Base-by-base conservation (phyloP, 2,797 vertebrate species). In the Leptoclinus maculatus region DNA sequence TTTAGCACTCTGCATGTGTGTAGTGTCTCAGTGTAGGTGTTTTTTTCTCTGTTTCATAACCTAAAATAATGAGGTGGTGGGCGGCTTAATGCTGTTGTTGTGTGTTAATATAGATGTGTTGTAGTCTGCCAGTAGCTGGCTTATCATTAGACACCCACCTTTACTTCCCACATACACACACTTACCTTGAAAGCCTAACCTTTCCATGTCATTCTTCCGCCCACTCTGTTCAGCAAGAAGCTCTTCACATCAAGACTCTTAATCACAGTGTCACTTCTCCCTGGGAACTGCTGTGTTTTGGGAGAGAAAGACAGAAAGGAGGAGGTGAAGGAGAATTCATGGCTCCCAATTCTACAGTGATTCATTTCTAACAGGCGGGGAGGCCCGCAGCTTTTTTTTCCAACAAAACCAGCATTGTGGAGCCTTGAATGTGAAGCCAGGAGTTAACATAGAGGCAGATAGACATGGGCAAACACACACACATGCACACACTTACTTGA, bases 181-280 rank as follows among this genome's bases (percentile, higher is more conserved):
- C 67, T 71, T 70, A 74, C 63, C 14, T 69, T 39, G 39, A 54
- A 74, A 27, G 41, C 21, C 39, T 62, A 78, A 76, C 80, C 73
- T 72, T 64, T 78, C 54, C 41, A 45, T 74, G 75, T 70, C 71
- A 3, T 71, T 73, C 49, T 74, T 17, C 66, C 27, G 9, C 75
- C 85, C 78, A 66, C 78, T 80, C 29, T 49, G 74, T 80, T 78
- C 73, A 80, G 83, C 74, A 87, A 76, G 74, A 86, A 79, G 75
- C 87, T 69, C 67, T 80, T 79, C 74, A 85, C 74, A 66, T 80
- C 74, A 78, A 83, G 80, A 83, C 78, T 74, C 74, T 87, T 83
- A 80, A 83, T 88, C 84, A 83, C 85, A 79, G 60, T 79, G 87
- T 89, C 86, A 85, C 71, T 67, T 79, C 74, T 83, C 74, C 83